Base-by-base conservation (phyloP, 2,113 vertebrate genomes). In the Notothenia rossii region DNA sequence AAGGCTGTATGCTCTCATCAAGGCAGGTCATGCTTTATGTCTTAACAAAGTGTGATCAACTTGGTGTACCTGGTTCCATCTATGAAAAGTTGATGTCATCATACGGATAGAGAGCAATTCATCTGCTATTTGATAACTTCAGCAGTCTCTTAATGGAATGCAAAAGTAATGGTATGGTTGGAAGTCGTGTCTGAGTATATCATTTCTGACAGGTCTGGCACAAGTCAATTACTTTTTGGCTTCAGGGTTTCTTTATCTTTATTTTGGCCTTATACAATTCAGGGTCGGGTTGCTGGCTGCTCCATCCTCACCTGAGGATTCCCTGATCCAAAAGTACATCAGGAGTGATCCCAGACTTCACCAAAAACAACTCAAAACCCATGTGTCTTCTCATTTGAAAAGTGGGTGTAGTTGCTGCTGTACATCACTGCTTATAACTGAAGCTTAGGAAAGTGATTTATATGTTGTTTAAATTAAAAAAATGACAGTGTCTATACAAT, bases 291-390 rank as follows among this genome's bases (percentile, higher is more conserved):
- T 46, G 54, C 43, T 73, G 36, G 13, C 43, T 54, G 3, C 29
- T 67, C 36, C 22, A 7, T 36, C 13, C 4, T 48, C 10, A 67
- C 13, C 62, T 74, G 62, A 75, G 22, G 43, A 58, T 17, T n/a
- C 60, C 25, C 7, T 46, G 54, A 59, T 71, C 10, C 15, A 46
- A 59, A 46, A 53, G 17, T 18, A 25, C 71, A 75, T 48, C 14
- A 69, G n/a, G 3, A 68, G 22, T 18, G 12, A 80, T 50, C 48
- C 15, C 29, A 36, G 9, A 58, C 65, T 76, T 45, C 29, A 51
- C 1, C 3, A 81, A 56, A 70, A 54, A 1, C 10, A 75, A 43
- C 12, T 40, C n/a, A 40, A 40, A 40, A 8, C 17, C 17, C 51
- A 20, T 54, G 9, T n/a, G 10, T 10, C 53, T 9, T 10, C n/a